Percentiles rank a stretch among this genome's conserved stretches.
phyloP scores from a whole-genome alignment of 2,797 vertebrate genomes.

The Buceros bicornis region DNA sequence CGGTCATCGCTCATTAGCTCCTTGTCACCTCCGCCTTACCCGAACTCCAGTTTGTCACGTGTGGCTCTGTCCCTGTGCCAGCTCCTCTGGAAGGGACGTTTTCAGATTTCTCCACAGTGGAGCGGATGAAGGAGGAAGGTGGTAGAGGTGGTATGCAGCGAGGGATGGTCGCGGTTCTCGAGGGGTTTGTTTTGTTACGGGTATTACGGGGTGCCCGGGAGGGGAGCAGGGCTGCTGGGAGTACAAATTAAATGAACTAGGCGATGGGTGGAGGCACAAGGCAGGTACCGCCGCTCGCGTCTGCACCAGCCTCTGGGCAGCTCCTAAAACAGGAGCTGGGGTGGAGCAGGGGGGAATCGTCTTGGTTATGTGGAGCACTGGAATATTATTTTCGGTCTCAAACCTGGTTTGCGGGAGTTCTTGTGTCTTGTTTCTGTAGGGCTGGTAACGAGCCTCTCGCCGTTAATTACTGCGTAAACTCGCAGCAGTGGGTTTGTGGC shows the following conservation, averaged over 20 bases:
- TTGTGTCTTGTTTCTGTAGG: background rate
- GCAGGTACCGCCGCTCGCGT: background rate
- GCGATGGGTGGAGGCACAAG: background rate
- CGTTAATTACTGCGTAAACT: rapidly evolving
- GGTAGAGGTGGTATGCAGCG: background rate
- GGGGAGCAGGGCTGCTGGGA: background rate
- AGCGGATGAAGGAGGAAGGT: background rate
- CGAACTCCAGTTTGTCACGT: rapidly evolving
- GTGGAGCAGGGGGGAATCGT: background rate
- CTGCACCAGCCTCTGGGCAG: background rate
- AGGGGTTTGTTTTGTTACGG: background rate
- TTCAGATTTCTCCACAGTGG: background rate
- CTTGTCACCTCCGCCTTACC: background rate
- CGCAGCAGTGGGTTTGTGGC: background rate
- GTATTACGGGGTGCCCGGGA: background rate
- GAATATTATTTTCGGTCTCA: background rate
- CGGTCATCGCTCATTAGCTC: rapidly evolving
- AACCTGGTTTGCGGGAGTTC: background rate
- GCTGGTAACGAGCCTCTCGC: rapidly evolving
- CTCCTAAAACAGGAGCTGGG: background rate
- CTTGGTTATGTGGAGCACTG: background rate
- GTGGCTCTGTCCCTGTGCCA: background rate
- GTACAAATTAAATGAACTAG: background rate
- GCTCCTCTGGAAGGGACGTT: background rate
- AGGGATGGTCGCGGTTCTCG: background rate